Evolutionary conservation across 2,113 vertebrate species (phyloP).

Genomic region (Sceloporus tristichus): DNA sequence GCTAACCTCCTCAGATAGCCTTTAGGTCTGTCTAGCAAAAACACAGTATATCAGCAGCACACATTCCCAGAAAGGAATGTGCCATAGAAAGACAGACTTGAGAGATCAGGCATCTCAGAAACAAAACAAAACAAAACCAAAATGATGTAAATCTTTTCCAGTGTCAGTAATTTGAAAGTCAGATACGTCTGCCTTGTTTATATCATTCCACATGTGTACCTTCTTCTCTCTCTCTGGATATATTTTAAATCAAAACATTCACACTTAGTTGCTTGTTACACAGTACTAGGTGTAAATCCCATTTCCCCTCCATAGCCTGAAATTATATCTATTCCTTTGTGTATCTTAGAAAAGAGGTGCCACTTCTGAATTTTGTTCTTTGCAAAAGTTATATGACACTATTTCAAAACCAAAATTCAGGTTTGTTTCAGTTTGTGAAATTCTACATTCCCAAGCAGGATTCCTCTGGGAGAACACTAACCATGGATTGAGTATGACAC

Average conservation of each 20-base stretch:
- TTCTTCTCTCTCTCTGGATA: constrained; percentile 73
- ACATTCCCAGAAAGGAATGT: constrained; percentile 79
- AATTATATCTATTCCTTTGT: constrained; percentile 57
- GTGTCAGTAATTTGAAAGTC: constrained; percentile 75
- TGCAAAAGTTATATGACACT: constrained; percentile 65
- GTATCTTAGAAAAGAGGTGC: constrained; percentile 64
- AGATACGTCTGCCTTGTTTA: constrained; percentile 71
- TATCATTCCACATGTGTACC: constrained; percentile 66
- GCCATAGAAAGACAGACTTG: constrained; percentile 78
- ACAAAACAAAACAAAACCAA: constrained; percentile 58
- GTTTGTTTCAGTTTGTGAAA: constrained; percentile 53
- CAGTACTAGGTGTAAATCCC: constrained; percentile 78
- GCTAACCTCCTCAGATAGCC: constrained; percentile 79
- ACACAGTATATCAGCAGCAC: constrained; percentile 79
- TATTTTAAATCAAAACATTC: constrained; percentile 80
- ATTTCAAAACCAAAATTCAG: constrained; percentile 50
- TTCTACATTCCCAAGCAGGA: constrained; percentile 64
- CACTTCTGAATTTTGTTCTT: constrained; percentile 64
- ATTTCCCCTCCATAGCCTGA: constrained; percentile 76
- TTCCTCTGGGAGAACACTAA: constrained; percentile 60
- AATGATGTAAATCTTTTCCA: constrained; percentile 78
- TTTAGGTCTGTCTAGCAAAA: constrained; percentile 81
- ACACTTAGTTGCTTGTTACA: constrained; percentile 78
- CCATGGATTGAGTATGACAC: constrained; percentile 66
- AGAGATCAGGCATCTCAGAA: constrained; percentile 75